Conservation (phyloP, 2,888 invertebrate genomes). For the Hydrotaea diabolus region DNA sequence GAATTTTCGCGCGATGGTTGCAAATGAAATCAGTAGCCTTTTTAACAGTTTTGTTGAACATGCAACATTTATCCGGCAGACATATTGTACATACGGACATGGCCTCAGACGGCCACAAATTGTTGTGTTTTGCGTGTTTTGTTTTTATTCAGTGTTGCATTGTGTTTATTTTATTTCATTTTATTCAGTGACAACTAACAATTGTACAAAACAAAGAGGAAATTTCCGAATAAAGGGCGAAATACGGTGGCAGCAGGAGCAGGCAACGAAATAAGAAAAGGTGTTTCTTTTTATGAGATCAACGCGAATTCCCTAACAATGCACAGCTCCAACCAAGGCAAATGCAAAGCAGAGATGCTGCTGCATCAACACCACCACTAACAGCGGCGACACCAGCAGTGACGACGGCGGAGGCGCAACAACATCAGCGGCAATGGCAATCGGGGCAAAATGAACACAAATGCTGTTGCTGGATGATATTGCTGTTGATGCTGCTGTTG, state of each 20-base stretch:
- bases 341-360: background rate
- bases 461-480: conserved; percentile 35
- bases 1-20: background rate
- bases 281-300: conserved; percentile 41
- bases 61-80: conserved; percentile 20
- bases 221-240: background rate
- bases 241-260: background rate
- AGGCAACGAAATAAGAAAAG: conserved; percentile 20
- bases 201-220: conserved; percentile 39
- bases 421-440: conserved; percentile 10
- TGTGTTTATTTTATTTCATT: conserved; percentile 20
- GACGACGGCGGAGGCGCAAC: background rate
- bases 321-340: background rate
- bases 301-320: conserved; percentile 31
- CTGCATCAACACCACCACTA: conserved; percentile 17
- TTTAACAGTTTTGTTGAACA: conserved; percentile 37
- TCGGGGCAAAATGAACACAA: background rate
- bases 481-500: conserved; percentile 38
- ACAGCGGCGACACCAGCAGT: background rate
- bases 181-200: conserved; percentile 39
- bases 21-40: conserved; percentile 33
- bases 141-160: background rate
- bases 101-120: background rate
- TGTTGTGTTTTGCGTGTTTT: background rate
- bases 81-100: background rate